A percentile compares a stretch with the other conserved stretches of the same genome.
phyloP scores from a whole-genome alignment of 64 coral and sea anemone genomes.

The Montipora foliosa region DNA sequence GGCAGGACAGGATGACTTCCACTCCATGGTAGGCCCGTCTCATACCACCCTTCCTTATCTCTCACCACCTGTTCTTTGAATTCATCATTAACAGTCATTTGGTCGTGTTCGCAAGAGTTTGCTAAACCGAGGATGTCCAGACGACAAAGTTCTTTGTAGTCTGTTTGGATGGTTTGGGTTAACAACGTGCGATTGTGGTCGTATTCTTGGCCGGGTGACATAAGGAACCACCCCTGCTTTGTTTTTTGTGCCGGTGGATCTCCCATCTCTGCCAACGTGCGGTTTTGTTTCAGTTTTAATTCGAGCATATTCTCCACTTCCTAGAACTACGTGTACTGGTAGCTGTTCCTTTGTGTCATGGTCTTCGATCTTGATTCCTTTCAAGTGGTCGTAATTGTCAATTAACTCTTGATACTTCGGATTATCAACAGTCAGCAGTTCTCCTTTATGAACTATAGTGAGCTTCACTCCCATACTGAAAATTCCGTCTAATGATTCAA shows the following conservation, averaged over 20 bases:
- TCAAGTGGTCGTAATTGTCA: conserved; percentile 39
- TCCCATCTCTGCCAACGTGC: conserved; percentile 1
- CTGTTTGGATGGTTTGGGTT: neutral
- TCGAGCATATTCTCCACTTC: conserved; percentile 20
- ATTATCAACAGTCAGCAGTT: conserved; percentile 73
- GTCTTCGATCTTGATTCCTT: conserved; percentile 65
- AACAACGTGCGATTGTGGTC: neutral
- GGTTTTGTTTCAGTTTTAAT: conserved; percentile 27
- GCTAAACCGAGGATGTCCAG: conserved; percentile 29
- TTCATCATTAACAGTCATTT: neutral
- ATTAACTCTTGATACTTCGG: conserved; percentile 55
- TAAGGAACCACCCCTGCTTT: conserved; percentile 61
- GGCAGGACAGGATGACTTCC: no score
- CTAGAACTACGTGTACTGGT: conserved; percentile 61
- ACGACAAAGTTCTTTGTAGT: conserved; percentile 15
- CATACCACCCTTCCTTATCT: neutral
- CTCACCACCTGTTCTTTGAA: neutral
- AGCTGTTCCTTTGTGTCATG: conserved; percentile 35
- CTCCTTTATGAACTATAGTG: conserved; percentile 60
- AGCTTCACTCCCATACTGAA: conserved; percentile 58
- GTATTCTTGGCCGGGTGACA: neutral
- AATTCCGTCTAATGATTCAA: conserved; percentile 24
- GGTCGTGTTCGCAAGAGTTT: neutral
- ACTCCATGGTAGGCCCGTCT: no score
- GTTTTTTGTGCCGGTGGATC: conserved; percentile 48